Percentiles rank a stretch among this genome's conserved stretches.
These are phyloP conservation scores for Lutjanus campechanus DNA, from an alignment of 2,797 vertebrate genomes.

Conservation along the genomic window DNA sequence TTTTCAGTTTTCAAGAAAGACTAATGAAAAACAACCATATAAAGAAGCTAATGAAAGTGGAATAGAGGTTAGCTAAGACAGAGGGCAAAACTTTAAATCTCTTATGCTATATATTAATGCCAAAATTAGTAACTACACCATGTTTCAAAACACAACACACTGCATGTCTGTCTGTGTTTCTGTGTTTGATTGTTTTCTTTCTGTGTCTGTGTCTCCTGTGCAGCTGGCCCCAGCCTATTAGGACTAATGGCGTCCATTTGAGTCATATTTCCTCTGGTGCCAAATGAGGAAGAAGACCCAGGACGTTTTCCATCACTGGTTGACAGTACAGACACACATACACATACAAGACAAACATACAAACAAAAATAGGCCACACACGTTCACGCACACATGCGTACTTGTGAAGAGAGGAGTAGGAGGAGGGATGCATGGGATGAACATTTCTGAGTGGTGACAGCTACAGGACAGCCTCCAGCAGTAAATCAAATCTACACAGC, in stretches of 20 bases:
- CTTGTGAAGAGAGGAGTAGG: conserved; percentile 11
- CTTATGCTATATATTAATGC: not conserved
- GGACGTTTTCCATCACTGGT: conserved; percentile 64
- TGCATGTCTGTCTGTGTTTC: not conserved
- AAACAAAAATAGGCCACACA: conserved; percentile 67
- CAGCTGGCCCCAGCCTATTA: conserved; percentile 70
- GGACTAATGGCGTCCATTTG: conserved; percentile 70
- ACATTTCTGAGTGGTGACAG: conserved; percentile 55
- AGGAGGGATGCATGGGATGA: conserved; percentile 46
- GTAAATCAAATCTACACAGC: conserved; percentile 64
- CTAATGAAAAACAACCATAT: not conserved
- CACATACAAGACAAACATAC: conserved; percentile 53
- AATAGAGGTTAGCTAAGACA: not conserved
- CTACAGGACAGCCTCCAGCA: conserved; percentile 52
- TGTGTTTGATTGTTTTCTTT: conserved; percentile 19
- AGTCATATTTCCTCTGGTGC: conserved; percentile 75
- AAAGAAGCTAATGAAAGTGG: not conserved
- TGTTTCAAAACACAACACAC: not conserved
- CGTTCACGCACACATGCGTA: conserved; percentile 9
- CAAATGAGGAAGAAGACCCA: conserved; percentile 74
- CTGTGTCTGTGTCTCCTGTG: conserved; percentile 21
- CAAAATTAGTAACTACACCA: not conserved
- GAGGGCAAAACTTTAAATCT: too few relatives aligned
- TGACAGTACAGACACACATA: conserved; percentile 43
- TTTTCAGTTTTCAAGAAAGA: not conserved